Base-by-base conservation (phyloP, 35 echinoderm and acorn worm genomes). In the Apostichopus californicus region DNA sequence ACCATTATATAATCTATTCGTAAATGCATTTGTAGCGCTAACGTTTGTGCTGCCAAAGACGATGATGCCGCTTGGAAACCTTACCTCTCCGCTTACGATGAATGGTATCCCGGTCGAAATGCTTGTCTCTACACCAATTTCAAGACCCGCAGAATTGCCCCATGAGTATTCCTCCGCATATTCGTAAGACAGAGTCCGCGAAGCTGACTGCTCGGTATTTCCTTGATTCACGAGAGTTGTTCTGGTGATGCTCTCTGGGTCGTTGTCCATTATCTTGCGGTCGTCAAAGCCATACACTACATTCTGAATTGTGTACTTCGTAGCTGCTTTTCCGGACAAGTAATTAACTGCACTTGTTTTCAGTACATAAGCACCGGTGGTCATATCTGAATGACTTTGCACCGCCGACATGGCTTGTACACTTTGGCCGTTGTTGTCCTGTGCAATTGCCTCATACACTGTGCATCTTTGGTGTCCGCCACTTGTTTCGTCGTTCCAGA, bases 101-200 rank as follows among this genome's bases (percentile, higher is more conserved):
- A 57, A 58, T 20, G 81, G 81, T 55, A 85, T 85, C 7, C 81
- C 81, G n/a, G 81, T 52, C 9, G 17, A 4, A 55, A 85, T 52
- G n/a, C 55, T 85, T 17, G 57, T 85, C 22, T 85, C 81, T 3
- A 85, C 81, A 58, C 81, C 81, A 18, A 85, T 59, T 23, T 85
- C 81, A 5, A 56, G 13, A 58, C 81, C 81, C 7, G n/a, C 81
- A 5, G 81, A 54, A n/a, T 85, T 85, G 15, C 55, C 55, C 81
- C 81, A 85, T 5, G 81, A 85, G 18, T 85, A 85, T 6, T 8
- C 24, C 10, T 85, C 55, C 1, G 10, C 6, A 14, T 57, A 84
- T 58, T 84, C 12, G 13, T 84, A 84, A 8, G 14, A 6, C 11
- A 84, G 8, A 46, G 34, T 46, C 34, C 34, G 34, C 34, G 34